These are phyloP conservation scores for Hydrotaea diabolus DNA, from an alignment of 2,888 invertebrate genomes.

Conservation along the genomic window DNA sequence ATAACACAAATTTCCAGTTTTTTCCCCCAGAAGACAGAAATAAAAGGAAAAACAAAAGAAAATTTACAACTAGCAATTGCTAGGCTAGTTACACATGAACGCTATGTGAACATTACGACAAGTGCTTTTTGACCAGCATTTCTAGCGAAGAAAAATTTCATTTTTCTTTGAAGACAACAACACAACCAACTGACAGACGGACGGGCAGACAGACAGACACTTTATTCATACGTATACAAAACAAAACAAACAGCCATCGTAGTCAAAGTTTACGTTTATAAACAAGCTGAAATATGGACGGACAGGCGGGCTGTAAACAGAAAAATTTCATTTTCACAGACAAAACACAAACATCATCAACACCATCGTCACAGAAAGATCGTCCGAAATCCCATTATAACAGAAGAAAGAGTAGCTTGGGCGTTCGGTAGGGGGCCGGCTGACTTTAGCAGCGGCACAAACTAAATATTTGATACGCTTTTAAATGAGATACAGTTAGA, in stretches of 20 bases:
- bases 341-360: slow-evolving; percentile 22
- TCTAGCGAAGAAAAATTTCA: slow-evolving; percentile 51
- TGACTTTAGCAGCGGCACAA: slow-evolving; percentile 57
- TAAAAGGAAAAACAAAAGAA: not conserved
- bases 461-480: slow-evolving; percentile 49
- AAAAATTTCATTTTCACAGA: slow-evolving; percentile 31
- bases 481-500: slow-evolving; percentile 61
- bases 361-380: not conserved
- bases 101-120: slow-evolving; percentile 45
- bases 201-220: slow-evolving; percentile 7
- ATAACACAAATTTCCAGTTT: slow-evolving; percentile 23
- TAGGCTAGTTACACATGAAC: not conserved
- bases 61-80: slow-evolving; percentile 5
- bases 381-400: slow-evolving; percentile 14
- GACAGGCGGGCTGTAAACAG: not conserved
- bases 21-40: slow-evolving; percentile 38
- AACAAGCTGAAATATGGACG: slow-evolving; percentile 21
- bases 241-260: slow-evolving; percentile 33
- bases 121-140: slow-evolving; percentile 54
- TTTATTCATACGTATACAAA: slow-evolving; percentile 11
- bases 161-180: slow-evolving; percentile 51
- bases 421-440: slow-evolving; percentile 5
- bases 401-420: slow-evolving; percentile 5
- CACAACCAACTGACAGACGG: not conserved
- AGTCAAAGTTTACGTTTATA: slow-evolving; percentile 50